Conservation (phyloP, 2,888 invertebrate species). For the Cantharis flavilabris region DNA sequence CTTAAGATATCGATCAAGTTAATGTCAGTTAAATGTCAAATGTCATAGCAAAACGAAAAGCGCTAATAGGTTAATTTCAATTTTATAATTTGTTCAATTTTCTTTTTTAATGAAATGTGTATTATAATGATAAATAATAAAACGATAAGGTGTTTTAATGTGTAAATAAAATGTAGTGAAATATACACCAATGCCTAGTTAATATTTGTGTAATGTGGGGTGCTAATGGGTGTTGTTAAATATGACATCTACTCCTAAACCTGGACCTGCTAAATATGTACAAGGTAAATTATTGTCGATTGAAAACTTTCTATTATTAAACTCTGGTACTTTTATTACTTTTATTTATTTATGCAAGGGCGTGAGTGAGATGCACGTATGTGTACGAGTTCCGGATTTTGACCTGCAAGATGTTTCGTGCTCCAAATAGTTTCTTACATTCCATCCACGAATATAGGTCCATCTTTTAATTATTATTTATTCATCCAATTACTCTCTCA, state of each 20-base stretch:
- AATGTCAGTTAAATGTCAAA: constrained; percentile 31
- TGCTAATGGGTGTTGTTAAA: constrained; percentile 45
- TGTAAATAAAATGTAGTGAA: constrained; percentile 17
- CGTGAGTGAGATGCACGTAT: not conserved
- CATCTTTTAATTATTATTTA: not conserved
- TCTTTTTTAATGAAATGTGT: constrained; percentile 12
- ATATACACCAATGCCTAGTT: constrained; percentile 7
- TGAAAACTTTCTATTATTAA: not conserved
- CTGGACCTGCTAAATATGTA: constrained; percentile 55
- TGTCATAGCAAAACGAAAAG: constrained; percentile 41
- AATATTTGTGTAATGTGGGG: constrained; percentile 37
- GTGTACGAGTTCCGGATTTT: not conserved
- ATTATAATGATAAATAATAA: constrained; percentile 6
- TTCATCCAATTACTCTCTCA: not conserved
- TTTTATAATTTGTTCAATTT: constrained; percentile 23
- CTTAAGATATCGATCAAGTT: constrained; percentile 30
- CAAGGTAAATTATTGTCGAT: constrained; percentile 50
- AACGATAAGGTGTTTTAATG: constrained; percentile 3
- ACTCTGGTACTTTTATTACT: not conserved
- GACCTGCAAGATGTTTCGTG: not conserved
- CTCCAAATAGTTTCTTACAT: not conserved
- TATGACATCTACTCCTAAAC: constrained; percentile 57
- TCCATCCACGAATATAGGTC: not conserved
- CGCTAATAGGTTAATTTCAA: constrained; percentile 34
- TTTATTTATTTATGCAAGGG: not conserved